Evolutionary conservation across 1,140 invertebrate genomes (phyloP).

Genomic region (Cotesia chilonis): DNA sequence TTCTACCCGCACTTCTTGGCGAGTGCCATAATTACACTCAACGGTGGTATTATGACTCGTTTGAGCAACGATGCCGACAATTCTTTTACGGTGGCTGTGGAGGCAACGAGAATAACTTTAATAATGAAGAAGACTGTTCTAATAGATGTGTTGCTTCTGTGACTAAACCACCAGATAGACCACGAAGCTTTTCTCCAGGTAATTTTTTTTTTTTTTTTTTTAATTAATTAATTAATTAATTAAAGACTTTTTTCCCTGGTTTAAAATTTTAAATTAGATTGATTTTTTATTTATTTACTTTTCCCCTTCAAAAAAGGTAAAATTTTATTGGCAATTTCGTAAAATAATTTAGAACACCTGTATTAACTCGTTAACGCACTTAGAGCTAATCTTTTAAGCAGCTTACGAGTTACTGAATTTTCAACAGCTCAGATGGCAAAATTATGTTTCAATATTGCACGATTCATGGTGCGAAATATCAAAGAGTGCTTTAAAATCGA

Average conservation of each 20-base stretch:
- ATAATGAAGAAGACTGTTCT: slow-evolving; percentile 73
- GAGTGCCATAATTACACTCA: slow-evolving; percentile 81
- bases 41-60: slow-evolving; percentile 87
- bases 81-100: slow-evolving; percentile 87
- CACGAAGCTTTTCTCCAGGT: slow-evolving; percentile 42
- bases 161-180: slow-evolving; percentile 47
- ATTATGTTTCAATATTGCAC: neutral
- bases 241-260: too few relatives aligned
- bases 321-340: too few relatives aligned
- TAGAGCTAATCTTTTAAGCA: neutral
- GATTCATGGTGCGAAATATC: too few relatives aligned
- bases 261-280: too few relatives aligned
- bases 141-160: slow-evolving; percentile 67
- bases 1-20: slow-evolving; percentile 78
- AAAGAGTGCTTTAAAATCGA: too few relatives aligned
- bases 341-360: neutral
- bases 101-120: slow-evolving; percentile 84
- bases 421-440: too few relatives aligned
- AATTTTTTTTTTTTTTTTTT: neutral
- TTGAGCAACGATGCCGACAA: slow-evolving; percentile 73
- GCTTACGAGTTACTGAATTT: neutral
- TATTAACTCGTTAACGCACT: neutral
- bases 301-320: too few relatives aligned
- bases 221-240: too few relatives aligned
- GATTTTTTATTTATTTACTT: neutral